These are phyloP conservation scores for Muricea muricata DNA, from an alignment of 92 coral and sea anemone species.

Conservation along the genomic window DNA sequence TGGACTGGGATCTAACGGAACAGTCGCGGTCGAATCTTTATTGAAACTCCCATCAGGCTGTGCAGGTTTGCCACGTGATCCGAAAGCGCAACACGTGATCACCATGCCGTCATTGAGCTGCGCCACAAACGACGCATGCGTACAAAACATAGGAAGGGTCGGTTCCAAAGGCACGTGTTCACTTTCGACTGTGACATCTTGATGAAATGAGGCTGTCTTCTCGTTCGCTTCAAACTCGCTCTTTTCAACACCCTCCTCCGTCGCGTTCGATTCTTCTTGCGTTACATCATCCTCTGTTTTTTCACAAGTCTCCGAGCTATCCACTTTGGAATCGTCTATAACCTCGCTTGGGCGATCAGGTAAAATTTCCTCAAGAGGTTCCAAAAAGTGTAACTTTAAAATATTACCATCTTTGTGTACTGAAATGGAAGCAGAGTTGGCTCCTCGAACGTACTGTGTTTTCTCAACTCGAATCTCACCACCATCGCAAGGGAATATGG, in stretches of 20 bases:
- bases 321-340: not conserved
- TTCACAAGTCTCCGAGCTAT: not conserved
- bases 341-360: conserved; percentile 22
- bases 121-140: conserved; percentile 89
- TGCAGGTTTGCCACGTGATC: conserved; percentile 62
- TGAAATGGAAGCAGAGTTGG: conserved; percentile 74
- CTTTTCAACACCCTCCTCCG: conserved; percentile 83
- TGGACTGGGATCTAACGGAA: conserved; percentile 85
- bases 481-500: conserved; percentile 94
- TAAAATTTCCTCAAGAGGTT: conserved; percentile 80
- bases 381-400: conserved; percentile 83
- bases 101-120: conserved; percentile 96
- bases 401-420: conserved; percentile 90
- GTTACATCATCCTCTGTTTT: not conserved
- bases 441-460: conserved; percentile 79
- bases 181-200: not conserved
- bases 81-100: conserved; percentile 86
- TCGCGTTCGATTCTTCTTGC: not conserved
- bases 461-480: conserved; percentile 88
- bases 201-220: conserved; percentile 34
- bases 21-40: too few species aligned
- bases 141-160: conserved; percentile 65
- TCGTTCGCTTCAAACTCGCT: conserved; percentile 82
- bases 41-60: too few species aligned
- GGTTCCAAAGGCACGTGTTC: conserved; percentile 30